These are phyloP conservation scores for Sinocyclocheilus maitianheensis DNA, from an alignment of 2,113 vertebrate species.

Conservation along the genomic window DNA sequence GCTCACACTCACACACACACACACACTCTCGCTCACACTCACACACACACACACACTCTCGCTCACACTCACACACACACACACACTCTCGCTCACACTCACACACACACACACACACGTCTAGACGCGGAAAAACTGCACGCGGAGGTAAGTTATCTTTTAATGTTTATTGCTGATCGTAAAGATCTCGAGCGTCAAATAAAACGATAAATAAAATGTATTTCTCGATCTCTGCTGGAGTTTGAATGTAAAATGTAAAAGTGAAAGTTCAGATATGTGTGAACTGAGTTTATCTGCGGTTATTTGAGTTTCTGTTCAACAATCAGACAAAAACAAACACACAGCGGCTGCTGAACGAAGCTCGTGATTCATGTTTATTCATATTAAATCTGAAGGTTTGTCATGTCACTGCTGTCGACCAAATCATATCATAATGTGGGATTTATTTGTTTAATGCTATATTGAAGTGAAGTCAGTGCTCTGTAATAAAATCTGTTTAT, in stretches of 20 bases:
- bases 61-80: background rate
- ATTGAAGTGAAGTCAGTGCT: too few relatives aligned
- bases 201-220: background rate
- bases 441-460: too few relatives aligned
- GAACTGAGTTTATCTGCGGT: background rate
- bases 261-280: background rate
- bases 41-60: too few relatives aligned
- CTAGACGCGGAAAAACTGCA: background rate
- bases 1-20: background rate
- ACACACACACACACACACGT: background rate
- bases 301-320: background rate
- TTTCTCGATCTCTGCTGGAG: background rate
- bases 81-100: background rate
- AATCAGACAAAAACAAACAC: background rate
- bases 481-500: too few relatives aligned
- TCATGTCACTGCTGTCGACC: too few relatives aligned
- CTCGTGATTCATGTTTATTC: background rate
- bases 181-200: background rate
- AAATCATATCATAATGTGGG: too few relatives aligned
- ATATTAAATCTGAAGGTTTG: background rate
- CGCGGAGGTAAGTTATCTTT: background rate
- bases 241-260: background rate
- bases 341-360: background rate
- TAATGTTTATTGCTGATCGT: background rate
- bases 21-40: background rate